Evolutionary conservation across 2,113 vertebrate genomes (phyloP).

Genomic region (Catagonus wagneri): DNA sequence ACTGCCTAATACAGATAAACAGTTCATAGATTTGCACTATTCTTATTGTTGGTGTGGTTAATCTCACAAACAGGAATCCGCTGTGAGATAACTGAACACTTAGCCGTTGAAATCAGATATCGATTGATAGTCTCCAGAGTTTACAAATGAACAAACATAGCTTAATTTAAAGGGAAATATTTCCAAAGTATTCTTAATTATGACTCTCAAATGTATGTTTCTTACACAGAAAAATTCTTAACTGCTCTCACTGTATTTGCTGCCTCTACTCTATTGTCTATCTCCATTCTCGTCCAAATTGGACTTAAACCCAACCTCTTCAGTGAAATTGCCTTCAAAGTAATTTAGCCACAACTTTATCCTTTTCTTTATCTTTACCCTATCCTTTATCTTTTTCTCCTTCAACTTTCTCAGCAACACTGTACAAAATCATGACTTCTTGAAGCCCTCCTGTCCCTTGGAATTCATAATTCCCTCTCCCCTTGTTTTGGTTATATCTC

Average conservation of each 20-base stretch:
- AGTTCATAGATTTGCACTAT: not conserved
- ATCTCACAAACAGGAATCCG: not conserved
- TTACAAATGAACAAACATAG: not conserved
- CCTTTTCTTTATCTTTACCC: no score
- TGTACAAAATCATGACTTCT: not conserved
- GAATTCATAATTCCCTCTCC: not conserved
- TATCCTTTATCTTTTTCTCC: not conserved
- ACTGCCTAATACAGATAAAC: not conserved
- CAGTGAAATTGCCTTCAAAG: not conserved
- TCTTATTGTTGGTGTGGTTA: not conserved
- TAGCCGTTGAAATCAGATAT: not conserved
- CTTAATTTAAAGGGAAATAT: not conserved
- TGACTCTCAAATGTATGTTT: not conserved
- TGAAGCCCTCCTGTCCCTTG: not conserved
- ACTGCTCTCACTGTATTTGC: not conserved
- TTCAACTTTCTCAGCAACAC: not conserved
- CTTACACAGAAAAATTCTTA: not conserved
- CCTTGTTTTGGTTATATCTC: not conserved
- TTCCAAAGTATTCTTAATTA: rapidly evolving
- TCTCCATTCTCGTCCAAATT: not conserved
- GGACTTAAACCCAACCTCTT: not conserved
- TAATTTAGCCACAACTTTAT: not conserved
- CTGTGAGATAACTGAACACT: not conserved
- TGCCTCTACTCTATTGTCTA: not conserved
- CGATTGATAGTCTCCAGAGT: not conserved